phyloP scores from a whole-genome alignment of 2,888 invertebrate species.

The Drosophila siamana region DNA sequence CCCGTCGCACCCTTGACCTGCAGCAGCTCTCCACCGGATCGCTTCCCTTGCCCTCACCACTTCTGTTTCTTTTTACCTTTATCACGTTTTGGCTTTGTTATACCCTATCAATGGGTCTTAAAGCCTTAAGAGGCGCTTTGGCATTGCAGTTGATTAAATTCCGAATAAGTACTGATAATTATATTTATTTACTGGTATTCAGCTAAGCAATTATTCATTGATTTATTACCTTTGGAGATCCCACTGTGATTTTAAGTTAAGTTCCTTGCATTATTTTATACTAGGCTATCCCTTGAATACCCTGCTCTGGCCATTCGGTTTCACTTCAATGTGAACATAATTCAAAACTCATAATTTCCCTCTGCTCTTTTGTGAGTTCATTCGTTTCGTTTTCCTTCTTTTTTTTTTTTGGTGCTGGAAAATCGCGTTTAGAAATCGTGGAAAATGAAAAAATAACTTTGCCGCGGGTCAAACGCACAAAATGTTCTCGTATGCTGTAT shows the following conservation, averaged over 20 bases:
- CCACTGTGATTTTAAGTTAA: too few relatives aligned
- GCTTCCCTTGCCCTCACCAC: background rate
- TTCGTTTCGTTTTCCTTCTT: conserved; percentile 22
- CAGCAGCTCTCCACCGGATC: conserved; percentile 1
- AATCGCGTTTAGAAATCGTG: conserved; percentile 80
- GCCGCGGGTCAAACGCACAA: conserved; percentile 72
- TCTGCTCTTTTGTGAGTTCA: conserved; percentile 24
- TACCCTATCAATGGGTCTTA: conserved; percentile 12
- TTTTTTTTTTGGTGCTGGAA: conserved; percentile 36
- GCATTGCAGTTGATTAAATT: background rate
- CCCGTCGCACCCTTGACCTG: conserved; percentile 19
- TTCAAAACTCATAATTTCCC: conserved; percentile 40
- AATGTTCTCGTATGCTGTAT: conserved; percentile 39
- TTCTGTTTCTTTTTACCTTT: conserved; percentile 36
- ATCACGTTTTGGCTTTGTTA: conserved; percentile 60
- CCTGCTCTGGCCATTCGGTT: conserved; percentile 12
- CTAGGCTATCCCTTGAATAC: conserved; percentile 15
- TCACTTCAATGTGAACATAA: conserved; percentile 32
- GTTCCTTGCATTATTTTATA: too few relatives aligned
- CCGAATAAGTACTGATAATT: background rate
- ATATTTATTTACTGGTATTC: background rate
- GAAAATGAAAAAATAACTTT: conserved; percentile 85
- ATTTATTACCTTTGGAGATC: too few relatives aligned
- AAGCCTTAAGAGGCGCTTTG: background rate
- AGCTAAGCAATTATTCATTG: too few relatives aligned